A percentile compares a stretch with the other conserved stretches of the same genome.
phyloP scores from a whole-genome alignment of 1,140 invertebrate genomes.

The Atta colombica region DNA sequence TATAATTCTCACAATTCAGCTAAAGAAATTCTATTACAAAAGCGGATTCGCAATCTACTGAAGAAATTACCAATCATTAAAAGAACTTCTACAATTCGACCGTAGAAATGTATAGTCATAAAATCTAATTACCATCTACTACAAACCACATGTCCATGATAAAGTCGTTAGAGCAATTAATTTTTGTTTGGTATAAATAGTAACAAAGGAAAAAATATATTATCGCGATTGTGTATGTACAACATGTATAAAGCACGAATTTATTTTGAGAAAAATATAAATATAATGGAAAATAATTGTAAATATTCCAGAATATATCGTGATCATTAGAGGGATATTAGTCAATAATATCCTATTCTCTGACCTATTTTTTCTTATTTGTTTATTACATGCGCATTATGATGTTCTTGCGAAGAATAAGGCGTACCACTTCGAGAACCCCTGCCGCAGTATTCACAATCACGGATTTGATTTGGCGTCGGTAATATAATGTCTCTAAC shows the following conservation, averaged over 20 bases:
- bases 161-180: conserved; percentile 24
- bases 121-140: conserved; percentile 39
- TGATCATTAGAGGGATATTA: conserved; percentile 25
- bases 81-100: conserved; percentile 46
- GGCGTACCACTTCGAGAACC: conserved; percentile 56
- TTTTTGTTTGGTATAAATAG: conserved; percentile 15
- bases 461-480: conserved; percentile 80
- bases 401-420: conserved; percentile 28
- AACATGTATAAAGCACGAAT: not conserved
- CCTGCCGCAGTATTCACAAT: conserved; percentile 80
- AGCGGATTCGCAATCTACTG: conserved; percentile 32
- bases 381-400: conserved; percentile 33
- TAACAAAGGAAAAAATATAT: not conserved
- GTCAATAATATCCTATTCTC: not conserved
- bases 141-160: not conserved
- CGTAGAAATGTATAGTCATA: conserved; percentile 39
- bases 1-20: conserved; percentile 59
- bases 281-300: conserved; percentile 9
- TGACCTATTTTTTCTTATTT: conserved; percentile 33
- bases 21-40: conserved; percentile 56
- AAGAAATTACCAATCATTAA: conserved; percentile 62
- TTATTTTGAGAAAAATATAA: not conserved
- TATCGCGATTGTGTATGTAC: not conserved
- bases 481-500: conserved; percentile 84
- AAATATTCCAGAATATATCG: not conserved